phyloP scores from a whole-genome alignment of 2,888 invertebrate genomes.

The Drosophila macrospina region DNA sequence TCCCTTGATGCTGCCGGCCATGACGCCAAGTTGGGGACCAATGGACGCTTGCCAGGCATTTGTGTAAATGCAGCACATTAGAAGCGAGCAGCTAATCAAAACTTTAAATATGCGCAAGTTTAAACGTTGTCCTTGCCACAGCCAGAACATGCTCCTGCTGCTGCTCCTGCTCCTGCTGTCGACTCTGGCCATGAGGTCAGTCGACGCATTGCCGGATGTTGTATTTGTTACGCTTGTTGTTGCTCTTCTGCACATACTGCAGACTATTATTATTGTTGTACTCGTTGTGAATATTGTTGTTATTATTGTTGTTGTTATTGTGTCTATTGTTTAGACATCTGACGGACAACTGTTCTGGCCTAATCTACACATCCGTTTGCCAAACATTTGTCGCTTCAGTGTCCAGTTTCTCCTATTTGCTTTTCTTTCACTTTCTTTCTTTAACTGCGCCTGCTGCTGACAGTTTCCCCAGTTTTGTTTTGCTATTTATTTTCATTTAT shows the following conservation, averaged over 20 bases:
- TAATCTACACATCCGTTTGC: constrained; percentile 78
- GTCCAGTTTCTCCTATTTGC: constrained; percentile 19
- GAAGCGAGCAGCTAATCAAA: constrained; percentile 79
- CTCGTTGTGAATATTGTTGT: constrained; percentile 25
- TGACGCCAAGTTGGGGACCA: constrained; percentile 55
- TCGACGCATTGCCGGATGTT: constrained; percentile 69
- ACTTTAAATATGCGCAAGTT: constrained; percentile 80
- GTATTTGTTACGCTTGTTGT: constrained; percentile 44
- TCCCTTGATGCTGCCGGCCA: constrained; percentile 79
- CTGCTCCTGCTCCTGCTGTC: constrained; percentile 19
- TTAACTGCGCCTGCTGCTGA: constrained; percentile 49
- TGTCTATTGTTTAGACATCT: constrained; percentile 72
- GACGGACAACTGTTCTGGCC: constrained; percentile 65
- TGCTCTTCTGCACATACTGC: constrained; percentile 66
- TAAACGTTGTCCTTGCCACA: constrained; percentile 65
- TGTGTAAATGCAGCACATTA: constrained; percentile 75
- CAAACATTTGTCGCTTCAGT: constrained; percentile 71
- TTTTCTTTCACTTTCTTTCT: constrained; percentile 20
- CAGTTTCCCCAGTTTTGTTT: constrained; percentile 55
- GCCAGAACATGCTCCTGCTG: constrained; percentile 35
- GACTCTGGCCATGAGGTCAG: constrained; percentile 65
- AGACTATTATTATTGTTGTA: constrained; percentile 47
- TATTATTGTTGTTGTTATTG: constrained; percentile 41
- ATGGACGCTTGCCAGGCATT: constrained; percentile 73
- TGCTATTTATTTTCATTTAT: constrained; percentile 76